Evolutionary conservation across 2,888 invertebrate species (phyloP).

Genomic region (Microctonus brassicae): DNA sequence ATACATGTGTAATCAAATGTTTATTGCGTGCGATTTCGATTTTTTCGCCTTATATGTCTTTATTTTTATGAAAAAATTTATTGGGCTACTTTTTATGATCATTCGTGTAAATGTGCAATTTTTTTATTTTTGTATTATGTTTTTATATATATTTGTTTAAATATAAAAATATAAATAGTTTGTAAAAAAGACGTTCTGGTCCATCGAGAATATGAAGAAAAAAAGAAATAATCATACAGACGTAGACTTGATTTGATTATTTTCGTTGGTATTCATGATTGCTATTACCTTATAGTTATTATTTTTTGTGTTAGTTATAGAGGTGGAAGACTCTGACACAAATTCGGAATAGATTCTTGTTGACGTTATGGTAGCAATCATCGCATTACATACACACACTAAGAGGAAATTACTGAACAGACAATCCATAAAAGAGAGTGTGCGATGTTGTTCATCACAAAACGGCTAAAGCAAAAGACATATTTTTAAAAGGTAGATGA

Average conservation of each 20-base stretch:
- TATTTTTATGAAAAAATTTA: not conserved
- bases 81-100: not conserved
- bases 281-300: too few relatives aligned
- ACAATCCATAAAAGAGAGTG: not conserved
- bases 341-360: not conserved
- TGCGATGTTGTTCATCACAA: not conserved
- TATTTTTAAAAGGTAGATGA: not conserved
- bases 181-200: too few relatives aligned
- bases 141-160: not conserved
- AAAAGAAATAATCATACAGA: too few relatives aligned
- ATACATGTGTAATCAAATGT: not conserved
- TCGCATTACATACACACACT: not conserved
- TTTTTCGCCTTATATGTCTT: slow-evolving; percentile 2
- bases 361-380: not conserved
- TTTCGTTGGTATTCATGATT: too few relatives aligned
- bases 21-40: slow-evolving; percentile 13
- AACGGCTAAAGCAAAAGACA: not conserved
- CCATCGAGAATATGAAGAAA: too few relatives aligned
- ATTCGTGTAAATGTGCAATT: too few relatives aligned
- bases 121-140: too few relatives aligned
- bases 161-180: too few relatives aligned
- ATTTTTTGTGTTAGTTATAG: too few relatives aligned
- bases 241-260: too few relatives aligned
- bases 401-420: not conserved
- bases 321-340: not conserved